Evolutionary conservation across 2,113 vertebrate genomes (phyloP).

Genomic region (Sprattus sprattus): DNA sequence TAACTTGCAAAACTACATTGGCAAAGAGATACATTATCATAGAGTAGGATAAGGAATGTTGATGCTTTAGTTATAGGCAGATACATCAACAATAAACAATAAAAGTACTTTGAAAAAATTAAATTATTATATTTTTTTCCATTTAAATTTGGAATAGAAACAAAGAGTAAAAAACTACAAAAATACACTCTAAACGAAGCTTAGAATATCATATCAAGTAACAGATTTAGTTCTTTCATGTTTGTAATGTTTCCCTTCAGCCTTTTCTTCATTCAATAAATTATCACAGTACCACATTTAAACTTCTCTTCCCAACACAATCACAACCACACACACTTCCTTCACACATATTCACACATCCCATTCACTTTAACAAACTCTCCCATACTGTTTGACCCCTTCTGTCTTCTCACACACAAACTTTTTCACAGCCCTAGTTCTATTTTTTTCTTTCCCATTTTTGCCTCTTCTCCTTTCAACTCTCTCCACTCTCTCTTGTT

Average conservation of each 20-base stretch:
- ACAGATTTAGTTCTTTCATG: slow-evolving; percentile 59
- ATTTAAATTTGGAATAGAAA: slow-evolving; percentile 52
- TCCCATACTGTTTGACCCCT: not conserved
- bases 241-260: slow-evolving; percentile 49
- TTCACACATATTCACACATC: not conserved
- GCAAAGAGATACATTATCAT: slow-evolving; percentile 44
- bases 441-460: not conserved
- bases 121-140: slow-evolving; percentile 46
- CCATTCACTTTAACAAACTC: not conserved
- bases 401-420: slow-evolving; percentile 32
- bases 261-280: slow-evolving; percentile 78
- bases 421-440: slow-evolving; percentile 29
- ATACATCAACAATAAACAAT: slow-evolving; percentile 51
- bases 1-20: slow-evolving; percentile 35
- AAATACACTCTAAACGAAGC: slow-evolving; percentile 64
- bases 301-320: slow-evolving; percentile 50
- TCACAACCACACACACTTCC: not conserved
- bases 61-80: slow-evolving; percentile 46
- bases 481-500: not conserved
- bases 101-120: slow-evolving; percentile 63
- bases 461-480: not conserved
- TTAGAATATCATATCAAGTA: slow-evolving; percentile 71
- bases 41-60: slow-evolving; percentile 62
- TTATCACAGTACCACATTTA: slow-evolving; percentile 79
- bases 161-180: slow-evolving; percentile 49